Conservation (phyloP, 2,888 invertebrate species). For the Amiota mariae region DNA sequence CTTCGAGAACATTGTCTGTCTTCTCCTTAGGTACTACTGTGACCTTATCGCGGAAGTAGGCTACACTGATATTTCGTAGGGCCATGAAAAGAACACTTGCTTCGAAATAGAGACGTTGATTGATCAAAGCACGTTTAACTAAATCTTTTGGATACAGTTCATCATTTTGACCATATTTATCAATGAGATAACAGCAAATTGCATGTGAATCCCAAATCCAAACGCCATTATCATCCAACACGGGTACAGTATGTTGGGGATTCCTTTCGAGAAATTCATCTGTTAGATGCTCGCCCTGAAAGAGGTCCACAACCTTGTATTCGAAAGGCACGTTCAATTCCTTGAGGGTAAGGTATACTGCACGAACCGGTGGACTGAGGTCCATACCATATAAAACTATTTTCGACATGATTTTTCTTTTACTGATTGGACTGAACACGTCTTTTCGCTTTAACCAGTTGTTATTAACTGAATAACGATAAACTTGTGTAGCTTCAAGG, state of each 20-base stretch:
- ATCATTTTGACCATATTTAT: constrained; percentile 75
- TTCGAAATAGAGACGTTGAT: constrained; percentile 74
- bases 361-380: constrained; percentile 77
- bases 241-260: constrained; percentile 74
- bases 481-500: too few relatives aligned
- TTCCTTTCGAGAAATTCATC: constrained; percentile 73
- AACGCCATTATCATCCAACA: constrained; percentile 54
- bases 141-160: constrained; percentile 76
- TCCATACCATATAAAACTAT: constrained; percentile 54
- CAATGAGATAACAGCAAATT: constrained; percentile 73
- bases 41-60: constrained; percentile 37
- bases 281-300: constrained; percentile 44
- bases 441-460: too few relatives aligned
- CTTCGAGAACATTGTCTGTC: constrained; percentile 41
- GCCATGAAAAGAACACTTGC: constrained; percentile 72
- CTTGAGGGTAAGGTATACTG: constrained; percentile 77
- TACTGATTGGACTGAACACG: too few relatives aligned
- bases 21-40: constrained; percentile 48
- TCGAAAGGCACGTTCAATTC: constrained; percentile 76
- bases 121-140: constrained; percentile 72
- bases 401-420: constrained; percentile 40
- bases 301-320: constrained; percentile 38
- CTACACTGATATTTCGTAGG: constrained; percentile 27
- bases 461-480: too few relatives aligned
- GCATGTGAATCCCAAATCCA: constrained; percentile 72